Evolutionary conservation across 2,888 invertebrate genomes (phyloP), one percentile per base, ranked within the genome.

Genomic region (Agrotis exclamationis): DNA sequence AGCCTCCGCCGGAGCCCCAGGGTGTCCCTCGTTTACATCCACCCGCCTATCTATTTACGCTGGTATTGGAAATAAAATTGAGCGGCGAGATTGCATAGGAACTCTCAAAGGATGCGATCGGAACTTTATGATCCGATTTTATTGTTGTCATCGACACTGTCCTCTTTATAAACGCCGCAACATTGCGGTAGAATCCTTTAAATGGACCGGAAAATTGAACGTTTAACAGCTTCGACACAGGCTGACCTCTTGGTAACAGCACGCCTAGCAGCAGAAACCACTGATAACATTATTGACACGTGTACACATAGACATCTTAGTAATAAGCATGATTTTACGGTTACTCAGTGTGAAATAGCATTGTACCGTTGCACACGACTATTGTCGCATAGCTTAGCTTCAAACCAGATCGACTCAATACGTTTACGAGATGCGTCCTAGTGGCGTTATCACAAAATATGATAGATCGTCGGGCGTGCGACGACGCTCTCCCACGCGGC

Each of bases 371-470:
- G 89, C 86, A 85, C 70, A 82, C 83, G 83, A 85, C 87, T 85
- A 90, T 91, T 92, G 93, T 93, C 90, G 86, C 91, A 92, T 92
- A 92, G 89, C 90, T 89, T 88, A 91, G 90, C 89, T 85, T 87
- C 88, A 89, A 92, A 91, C 90, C 88, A 91, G 92, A 93, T 93
- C 92, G 87, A 89, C 89, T 91, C 93, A 93, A 94, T 95, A 92
- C 91, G 92, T 93, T 92, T 91, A 93, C 90, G 91, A 93, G 95
- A 94, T 93, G 94, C 93, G 91, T 92, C 91, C 93, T 93, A 92
- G 94, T 94, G 93, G 95, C 94, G 95, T 96, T 96, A 96, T 96
- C 96, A 95, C 94, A 94, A 94, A 96, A 96, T 96, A 96, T 96
- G 96, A 96, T 96, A 96, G 96, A 96, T 96, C 94, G 96, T 90